These are phyloP conservation scores for Takifugu flavidus DNA, from an alignment of 2,113 vertebrate species.

Conservation along the genomic window DNA sequence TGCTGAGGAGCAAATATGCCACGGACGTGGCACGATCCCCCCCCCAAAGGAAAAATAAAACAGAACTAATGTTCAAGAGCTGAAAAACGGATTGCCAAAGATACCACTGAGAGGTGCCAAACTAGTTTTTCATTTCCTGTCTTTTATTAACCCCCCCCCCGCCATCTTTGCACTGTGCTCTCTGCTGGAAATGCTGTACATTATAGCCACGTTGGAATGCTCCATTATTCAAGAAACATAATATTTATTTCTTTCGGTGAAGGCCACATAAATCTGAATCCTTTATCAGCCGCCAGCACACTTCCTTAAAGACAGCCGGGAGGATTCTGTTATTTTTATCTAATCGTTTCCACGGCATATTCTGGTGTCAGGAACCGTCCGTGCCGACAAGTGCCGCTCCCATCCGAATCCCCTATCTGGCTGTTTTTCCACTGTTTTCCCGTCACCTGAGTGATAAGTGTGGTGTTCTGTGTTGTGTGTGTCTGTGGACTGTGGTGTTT, in stretches of 20 bases:
- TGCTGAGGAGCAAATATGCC: too few species aligned
- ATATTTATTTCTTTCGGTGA: conserved; percentile 62
- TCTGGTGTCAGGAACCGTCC: conserved; percentile 70
- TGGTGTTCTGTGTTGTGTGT: conserved; percentile 22
- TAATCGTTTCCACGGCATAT: conserved; percentile 70
- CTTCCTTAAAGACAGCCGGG: conserved; percentile 51
- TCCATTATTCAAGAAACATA: conserved; percentile 54
- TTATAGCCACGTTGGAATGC: conserved; percentile 30
- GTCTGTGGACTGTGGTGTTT: conserved; percentile 21
- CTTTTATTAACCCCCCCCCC: conserved; percentile 45
- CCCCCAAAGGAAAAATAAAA: neutral
- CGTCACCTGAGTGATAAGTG: conserved; percentile 71
- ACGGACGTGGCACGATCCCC: too few species aligned
- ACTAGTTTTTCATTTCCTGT: conserved; percentile 58
- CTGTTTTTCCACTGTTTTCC: conserved; percentile 57
- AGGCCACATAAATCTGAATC: conserved; percentile 71
- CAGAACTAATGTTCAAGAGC: conserved; percentile 22
- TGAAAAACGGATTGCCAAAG: conserved; percentile 44
- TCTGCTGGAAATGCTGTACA: conserved; percentile 28
- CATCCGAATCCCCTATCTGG: conserved; percentile 62
- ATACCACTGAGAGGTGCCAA: conserved; percentile 33
- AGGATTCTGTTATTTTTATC: conserved; percentile 76
- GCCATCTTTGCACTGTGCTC: conserved; percentile 25
- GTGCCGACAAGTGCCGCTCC: conserved; percentile 68
- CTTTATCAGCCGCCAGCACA: conserved; percentile 71